These are phyloP conservation scores for Falco biarmicus DNA, from an alignment of 2,797 vertebrate species.

Conservation along the genomic window DNA sequence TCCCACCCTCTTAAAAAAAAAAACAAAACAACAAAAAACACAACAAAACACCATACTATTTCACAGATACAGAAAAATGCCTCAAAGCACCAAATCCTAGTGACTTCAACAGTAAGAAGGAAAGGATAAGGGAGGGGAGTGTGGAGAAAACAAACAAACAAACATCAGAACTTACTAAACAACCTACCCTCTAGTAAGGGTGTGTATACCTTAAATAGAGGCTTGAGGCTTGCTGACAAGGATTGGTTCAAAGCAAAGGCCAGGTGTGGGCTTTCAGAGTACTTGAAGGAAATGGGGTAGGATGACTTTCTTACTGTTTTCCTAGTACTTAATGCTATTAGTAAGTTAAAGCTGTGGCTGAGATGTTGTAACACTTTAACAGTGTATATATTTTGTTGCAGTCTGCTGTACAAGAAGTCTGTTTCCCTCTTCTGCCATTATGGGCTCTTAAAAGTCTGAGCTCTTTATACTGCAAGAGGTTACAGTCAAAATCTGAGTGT, in stretches of 20 bases:
- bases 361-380: fast-evolving
- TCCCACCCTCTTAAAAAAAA: neutral
- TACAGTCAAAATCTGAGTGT: neutral
- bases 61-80: fast-evolving
- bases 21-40: neutral
- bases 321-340: fast-evolving
- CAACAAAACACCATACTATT: no score
- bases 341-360: no score
- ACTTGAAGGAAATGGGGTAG: neutral
- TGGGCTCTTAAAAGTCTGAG: neutral
- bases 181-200: fast-evolving
- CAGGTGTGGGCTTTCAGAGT: neutral
- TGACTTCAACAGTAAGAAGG: no score
- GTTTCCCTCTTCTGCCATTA: neutral
- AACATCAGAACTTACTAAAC: fast-evolving
- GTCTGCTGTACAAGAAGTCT: neutral
- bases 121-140: no score
- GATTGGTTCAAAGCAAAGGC: neutral
- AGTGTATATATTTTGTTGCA: fast-evolving
- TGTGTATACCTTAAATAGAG: neutral
- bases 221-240: neutral
- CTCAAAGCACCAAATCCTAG: fast-evolving
- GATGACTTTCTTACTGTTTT: fast-evolving
- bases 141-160: no score
- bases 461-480: neutral